Conservation (phyloP, 2,113 vertebrate genomes). For the Mesocricetus auratus region DNA sequence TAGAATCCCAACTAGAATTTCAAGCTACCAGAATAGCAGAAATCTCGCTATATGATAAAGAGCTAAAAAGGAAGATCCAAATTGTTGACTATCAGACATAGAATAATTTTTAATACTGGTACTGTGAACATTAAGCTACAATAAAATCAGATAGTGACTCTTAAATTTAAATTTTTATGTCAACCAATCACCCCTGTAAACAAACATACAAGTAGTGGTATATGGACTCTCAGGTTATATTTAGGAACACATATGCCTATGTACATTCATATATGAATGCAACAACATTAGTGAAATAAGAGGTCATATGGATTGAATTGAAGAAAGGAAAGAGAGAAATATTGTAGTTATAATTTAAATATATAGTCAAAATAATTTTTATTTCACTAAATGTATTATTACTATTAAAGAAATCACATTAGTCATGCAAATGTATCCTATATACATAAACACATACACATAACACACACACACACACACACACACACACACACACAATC, state of each 20-base stretch:
- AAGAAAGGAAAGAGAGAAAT: not conserved
- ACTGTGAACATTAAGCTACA: not conserved
- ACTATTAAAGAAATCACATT: not conserved
- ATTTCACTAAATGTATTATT: not conserved
- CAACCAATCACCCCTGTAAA: not conserved
- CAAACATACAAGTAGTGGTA: not conserved
- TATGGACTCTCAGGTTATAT: not conserved
- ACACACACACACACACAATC: not conserved
- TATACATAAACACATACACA: not conserved
- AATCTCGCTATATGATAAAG: not conserved
- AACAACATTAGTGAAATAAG: not conserved
- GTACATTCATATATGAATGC: not conserved
- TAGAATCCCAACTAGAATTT: not conserved
- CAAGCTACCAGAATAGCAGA: not conserved
- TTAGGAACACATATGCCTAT: not conserved
- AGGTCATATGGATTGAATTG: not conserved
- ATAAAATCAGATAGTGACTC: not conserved
- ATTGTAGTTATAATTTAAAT: not conserved
- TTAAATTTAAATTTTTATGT: not conserved
- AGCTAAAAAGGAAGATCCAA: not conserved
- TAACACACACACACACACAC: not conserved
- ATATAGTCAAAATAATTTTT: not conserved
- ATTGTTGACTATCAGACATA: not conserved
- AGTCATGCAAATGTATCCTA: not conserved
- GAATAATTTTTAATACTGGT: not conserved